These are phyloP conservation scores for Pseudolaguvia tuberculata DNA, from an alignment of 2,113 vertebrate genomes.

Conservation along the genomic window DNA sequence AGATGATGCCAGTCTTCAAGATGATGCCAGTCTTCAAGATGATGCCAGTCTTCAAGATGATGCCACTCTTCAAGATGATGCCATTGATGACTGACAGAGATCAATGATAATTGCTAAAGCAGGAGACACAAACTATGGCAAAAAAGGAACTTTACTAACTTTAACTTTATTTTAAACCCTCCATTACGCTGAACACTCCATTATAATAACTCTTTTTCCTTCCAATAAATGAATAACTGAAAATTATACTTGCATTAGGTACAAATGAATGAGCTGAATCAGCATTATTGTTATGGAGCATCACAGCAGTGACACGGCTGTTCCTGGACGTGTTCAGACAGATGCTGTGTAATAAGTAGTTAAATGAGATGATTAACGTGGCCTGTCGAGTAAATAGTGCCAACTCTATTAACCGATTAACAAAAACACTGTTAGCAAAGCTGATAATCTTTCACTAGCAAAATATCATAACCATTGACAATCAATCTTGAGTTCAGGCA, in stretches of 20 bases:
- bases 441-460: constrained; percentile 7
- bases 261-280: constrained; percentile 22
- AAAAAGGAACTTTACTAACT: constrained; percentile 57
- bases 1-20: too few relatives aligned
- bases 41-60: constrained; percentile 36
- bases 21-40: constrained; percentile 35
- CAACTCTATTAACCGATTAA: constrained; percentile 51
- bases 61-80: constrained; percentile 39
- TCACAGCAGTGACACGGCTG: constrained; percentile 20
- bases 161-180: constrained; percentile 64
- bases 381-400: constrained; percentile 48
- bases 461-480: neutral
- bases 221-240: neutral
- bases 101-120: constrained; percentile 61
- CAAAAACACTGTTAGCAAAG: constrained; percentile 5
- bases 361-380: constrained; percentile 64
- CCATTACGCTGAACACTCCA: constrained; percentile 45
- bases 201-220: constrained; percentile 40
- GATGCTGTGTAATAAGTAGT: constrained; percentile 65
- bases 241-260: neutral
- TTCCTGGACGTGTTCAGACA: constrained; percentile 55
- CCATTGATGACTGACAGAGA: constrained; percentile 57
- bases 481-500: neutral
- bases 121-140: constrained; percentile 51
- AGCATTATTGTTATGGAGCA: neutral